phyloP scores from a whole-genome alignment of 2,797 vertebrate genomes.

The Peromyscus aztecus region DNA sequence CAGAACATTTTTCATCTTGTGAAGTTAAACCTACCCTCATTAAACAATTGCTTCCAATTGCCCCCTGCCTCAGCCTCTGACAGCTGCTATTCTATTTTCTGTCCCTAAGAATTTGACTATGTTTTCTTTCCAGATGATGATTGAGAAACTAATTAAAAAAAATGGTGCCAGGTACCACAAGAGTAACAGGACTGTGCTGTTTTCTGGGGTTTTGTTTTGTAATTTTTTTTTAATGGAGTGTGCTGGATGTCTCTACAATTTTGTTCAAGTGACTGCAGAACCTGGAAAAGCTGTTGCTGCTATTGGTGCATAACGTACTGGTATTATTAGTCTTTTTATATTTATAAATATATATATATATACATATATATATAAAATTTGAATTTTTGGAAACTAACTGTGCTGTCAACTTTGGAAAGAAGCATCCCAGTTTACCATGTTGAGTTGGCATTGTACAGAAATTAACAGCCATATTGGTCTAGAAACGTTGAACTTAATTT shows the following conservation, averaged over 20 bases:
- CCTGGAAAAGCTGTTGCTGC: too few species aligned
- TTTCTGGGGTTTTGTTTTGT: too few species aligned
- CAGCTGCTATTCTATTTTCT: background rate
- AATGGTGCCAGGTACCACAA: too few species aligned
- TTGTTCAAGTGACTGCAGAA: too few species aligned
- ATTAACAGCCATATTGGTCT: slow-evolving; percentile 93
- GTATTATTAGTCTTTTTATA: too few species aligned
- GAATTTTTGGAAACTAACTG: slow-evolving; percentile 90
- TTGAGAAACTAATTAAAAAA: too few species aligned
- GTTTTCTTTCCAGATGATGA: too few species aligned
- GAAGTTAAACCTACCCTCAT: background rate
- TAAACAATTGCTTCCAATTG: background rate
- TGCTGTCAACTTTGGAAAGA: slow-evolving; percentile 90
- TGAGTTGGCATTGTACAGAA: slow-evolving; percentile 92
- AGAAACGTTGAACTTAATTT: slow-evolving; percentile 92
- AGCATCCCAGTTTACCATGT: slow-evolving; percentile 90
- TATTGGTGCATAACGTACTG: too few species aligned
- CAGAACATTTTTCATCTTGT: background rate
- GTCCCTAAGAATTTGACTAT: background rate
- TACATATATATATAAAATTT: slow-evolving; percentile 12
- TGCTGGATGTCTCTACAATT: too few species aligned
- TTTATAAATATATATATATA: too few species aligned
- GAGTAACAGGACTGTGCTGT: too few species aligned
- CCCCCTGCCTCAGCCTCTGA: background rate
- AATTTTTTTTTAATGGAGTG: too few species aligned